Percentiles rank a stretch among this genome's conserved stretches.
phyloP scores from a whole-genome alignment of 2,797 vertebrate genomes.

The Smutsia temminckii region DNA sequence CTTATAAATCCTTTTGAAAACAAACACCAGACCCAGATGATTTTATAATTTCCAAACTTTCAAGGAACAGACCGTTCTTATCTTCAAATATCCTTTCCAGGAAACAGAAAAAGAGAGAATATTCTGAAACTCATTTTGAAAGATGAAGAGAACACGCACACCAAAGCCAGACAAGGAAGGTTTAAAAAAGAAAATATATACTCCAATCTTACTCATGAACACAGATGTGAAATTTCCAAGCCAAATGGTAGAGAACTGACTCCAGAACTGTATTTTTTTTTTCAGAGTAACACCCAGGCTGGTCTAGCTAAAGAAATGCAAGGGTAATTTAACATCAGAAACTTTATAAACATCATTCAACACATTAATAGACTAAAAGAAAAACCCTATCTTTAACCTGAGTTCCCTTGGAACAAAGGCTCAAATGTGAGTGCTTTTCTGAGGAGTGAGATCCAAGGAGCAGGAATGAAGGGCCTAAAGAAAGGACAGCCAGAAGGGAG shows the following conservation, averaged over 20 bases:
- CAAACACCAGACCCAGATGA: background rate
- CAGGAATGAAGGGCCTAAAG: background rate
- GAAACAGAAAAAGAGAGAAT: background rate
- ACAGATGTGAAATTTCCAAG: conserved; percentile 21
- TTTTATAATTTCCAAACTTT: conserved; percentile 32
- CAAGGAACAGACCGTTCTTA: background rate
- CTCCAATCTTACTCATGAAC: conserved; percentile 3
- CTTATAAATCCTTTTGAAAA: background rate
- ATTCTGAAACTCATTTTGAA: background rate
- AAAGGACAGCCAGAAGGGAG: background rate
- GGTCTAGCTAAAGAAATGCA: background rate
- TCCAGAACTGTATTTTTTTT: background rate
- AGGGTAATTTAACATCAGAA: background rate
- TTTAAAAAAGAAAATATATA: background rate
- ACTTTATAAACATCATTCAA: background rate
- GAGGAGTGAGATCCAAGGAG: background rate
- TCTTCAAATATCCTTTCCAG: background rate
- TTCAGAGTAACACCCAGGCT: background rate
- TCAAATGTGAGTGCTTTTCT: background rate
- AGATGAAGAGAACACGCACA: background rate
- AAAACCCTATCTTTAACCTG: background rate
- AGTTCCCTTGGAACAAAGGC: background rate
- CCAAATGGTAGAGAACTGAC: background rate
- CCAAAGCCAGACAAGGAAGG: background rate
- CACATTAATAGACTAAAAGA: background rate